phyloP scores from a whole-genome alignment of 2,797 vertebrate genomes.

The Bucorvus abyssinicus region DNA sequence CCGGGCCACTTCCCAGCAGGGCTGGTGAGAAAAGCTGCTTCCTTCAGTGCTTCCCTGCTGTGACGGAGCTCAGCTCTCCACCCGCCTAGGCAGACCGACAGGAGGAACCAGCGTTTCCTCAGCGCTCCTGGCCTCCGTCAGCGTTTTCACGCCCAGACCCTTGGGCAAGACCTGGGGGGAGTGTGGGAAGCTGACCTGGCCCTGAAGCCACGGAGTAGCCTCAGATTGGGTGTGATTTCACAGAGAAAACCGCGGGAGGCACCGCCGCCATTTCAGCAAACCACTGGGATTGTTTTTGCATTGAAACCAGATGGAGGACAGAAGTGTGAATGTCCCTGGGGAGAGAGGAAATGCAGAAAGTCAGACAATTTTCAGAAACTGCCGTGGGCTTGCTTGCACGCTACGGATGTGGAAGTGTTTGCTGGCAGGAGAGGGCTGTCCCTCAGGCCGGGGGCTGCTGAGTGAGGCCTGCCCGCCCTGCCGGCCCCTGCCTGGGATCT shows the following conservation, averaged over 20 bases:
- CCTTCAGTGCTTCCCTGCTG: neutral
- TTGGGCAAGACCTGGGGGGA: neutral
- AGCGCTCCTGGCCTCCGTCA: accelerated
- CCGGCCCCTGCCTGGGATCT: neutral
- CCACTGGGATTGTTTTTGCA: neutral
- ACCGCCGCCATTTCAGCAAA: neutral
- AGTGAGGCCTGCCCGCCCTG: accelerated
- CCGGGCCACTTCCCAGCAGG: accelerated
- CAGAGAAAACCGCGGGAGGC: neutral
- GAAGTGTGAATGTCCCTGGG: neutral
- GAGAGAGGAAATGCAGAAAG: neutral
- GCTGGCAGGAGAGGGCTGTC: accelerated
- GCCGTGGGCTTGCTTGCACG: neutral
- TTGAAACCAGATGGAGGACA: neutral
- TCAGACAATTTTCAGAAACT: neutral
- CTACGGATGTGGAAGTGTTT: neutral
- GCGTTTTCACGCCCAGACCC: neutral
- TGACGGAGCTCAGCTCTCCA: neutral
- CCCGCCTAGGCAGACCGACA: neutral
- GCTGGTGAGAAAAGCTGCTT: neutral
- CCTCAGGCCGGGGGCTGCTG: neutral
- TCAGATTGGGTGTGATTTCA: accelerated
- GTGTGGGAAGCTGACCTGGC: neutral
- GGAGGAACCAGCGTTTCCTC: neutral
- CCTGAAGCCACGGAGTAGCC: neutral